A percentile compares a stretch with the other conserved stretches of the same genome.
These are phyloP conservation scores for Globodera rostochiensis DNA, from an alignment of 1,140 invertebrate species.

Conservation along the genomic window DNA sequence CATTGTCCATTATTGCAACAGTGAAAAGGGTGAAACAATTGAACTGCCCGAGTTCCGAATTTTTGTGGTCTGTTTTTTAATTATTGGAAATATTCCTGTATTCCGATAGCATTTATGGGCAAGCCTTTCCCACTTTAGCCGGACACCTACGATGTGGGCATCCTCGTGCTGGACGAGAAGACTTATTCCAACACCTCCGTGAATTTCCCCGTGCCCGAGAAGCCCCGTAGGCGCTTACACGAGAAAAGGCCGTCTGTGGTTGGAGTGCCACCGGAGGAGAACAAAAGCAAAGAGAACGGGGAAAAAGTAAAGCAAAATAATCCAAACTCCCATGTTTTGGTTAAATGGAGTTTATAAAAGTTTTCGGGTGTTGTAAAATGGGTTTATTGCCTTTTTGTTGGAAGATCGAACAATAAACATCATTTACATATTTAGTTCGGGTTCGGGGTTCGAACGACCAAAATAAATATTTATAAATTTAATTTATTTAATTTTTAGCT, in stretches of 20 bases:
- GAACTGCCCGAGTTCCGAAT: constrained; percentile 47
- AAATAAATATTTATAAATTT: no score
- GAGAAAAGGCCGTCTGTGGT: neutral
- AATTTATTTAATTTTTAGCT: neutral
- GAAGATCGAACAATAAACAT: no score
- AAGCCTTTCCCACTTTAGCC: constrained; percentile 22
- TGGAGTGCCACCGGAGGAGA: neutral
- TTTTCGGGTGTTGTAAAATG: no score
- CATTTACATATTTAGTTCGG: no score
- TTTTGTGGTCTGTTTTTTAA: constrained; percentile 45
- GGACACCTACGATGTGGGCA: constrained; percentile 61
- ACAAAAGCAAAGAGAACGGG: neutral
- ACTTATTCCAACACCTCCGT: constrained; percentile 8
- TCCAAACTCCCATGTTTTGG: no score
- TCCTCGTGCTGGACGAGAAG: constrained; percentile 48
- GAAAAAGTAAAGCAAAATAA: no score
- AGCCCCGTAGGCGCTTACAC: constrained; percentile 8
- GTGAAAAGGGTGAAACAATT: constrained; percentile 55
- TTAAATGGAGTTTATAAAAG: no score
- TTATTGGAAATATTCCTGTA: no score
- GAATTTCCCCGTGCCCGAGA: constrained; percentile 15
- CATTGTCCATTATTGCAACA: constrained; percentile 61
- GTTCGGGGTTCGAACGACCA: no score
- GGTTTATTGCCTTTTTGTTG: no score
- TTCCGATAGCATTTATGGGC: no score